These are phyloP conservation scores for Tetragonula clypearis DNA, from an alignment of 1,140 invertebrate genomes.

Conservation along the genomic window DNA sequence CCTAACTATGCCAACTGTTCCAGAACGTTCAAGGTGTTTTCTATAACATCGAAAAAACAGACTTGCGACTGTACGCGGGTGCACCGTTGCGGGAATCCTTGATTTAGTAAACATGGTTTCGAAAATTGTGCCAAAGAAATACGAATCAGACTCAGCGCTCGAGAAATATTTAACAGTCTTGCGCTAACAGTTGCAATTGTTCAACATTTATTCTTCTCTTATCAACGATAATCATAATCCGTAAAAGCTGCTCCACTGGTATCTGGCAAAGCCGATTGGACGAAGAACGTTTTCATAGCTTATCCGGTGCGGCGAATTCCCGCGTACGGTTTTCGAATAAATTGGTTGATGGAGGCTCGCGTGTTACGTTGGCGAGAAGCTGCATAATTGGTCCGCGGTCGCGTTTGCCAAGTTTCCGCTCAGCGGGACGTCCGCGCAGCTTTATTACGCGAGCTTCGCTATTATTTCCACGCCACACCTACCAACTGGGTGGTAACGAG, in stretches of 20 bases:
- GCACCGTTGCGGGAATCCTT: too few relatives aligned
- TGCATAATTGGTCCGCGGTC: conserved; percentile 53
- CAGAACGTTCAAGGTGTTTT: too few relatives aligned
- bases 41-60: too few relatives aligned
- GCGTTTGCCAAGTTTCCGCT: conserved; percentile 57
- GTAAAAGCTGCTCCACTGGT: not conserved
- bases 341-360: conserved; percentile 39
- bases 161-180: too few relatives aligned
- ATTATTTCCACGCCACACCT: conserved; percentile 55
- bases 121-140: too few relatives aligned
- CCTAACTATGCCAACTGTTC: too few relatives aligned
- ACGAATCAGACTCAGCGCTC: too few relatives aligned
- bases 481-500: conserved; percentile 30
- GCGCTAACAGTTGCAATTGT: too few relatives aligned
- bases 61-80: too few relatives aligned
- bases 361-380: conserved; percentile 25
- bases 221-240: not conserved
- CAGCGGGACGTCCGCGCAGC: conserved; percentile 57
- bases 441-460: conserved; percentile 63
- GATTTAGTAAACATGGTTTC: too few relatives aligned
- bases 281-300: not conserved
- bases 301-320: not conserved
- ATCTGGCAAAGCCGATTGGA: not conserved
- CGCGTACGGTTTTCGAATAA: conserved; percentile 27
- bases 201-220: not conserved